phyloP scores from a whole-genome alignment of 2,888 invertebrate species.

The Halictus quadricinctus region DNA sequence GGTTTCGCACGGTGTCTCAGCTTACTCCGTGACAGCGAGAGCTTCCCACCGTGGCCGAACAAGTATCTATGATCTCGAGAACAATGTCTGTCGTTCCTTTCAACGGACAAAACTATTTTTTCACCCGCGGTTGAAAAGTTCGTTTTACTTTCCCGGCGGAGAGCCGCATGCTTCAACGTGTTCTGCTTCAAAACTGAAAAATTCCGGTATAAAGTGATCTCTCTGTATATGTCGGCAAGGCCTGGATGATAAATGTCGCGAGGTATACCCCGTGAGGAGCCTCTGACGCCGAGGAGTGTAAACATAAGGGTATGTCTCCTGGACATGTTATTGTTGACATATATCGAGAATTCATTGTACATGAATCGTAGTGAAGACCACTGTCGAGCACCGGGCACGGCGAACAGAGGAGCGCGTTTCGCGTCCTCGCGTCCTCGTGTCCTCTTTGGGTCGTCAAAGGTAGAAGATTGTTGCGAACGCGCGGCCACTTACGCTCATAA shows the following conservation, averaged over 20 bases:
- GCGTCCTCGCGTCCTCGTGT: slow-evolving; percentile 7
- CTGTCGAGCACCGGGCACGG: not conserved
- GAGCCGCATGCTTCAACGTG: too few species aligned
- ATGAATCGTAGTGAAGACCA: not conserved
- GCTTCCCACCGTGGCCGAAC: not conserved
- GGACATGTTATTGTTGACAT: too few species aligned
- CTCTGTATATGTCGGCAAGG: too few species aligned
- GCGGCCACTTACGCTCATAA: slow-evolving; percentile 58
- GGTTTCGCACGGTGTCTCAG: slow-evolving; percentile 72
- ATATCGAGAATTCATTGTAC: too few species aligned
- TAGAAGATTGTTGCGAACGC: slow-evolving; percentile 48
- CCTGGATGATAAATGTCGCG: too few species aligned
- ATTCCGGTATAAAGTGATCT: not conserved
- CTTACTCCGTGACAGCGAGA: slow-evolving; percentile 57
- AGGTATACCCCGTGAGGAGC: too few species aligned
- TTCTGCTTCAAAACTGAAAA: not conserved
- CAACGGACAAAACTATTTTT: not conserved
- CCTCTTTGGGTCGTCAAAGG: slow-evolving; percentile 33
- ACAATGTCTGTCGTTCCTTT: not conserved
- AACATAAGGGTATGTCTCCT: too few species aligned
- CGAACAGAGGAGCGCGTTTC: slow-evolving; percentile 23
- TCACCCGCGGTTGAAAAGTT: not conserved
- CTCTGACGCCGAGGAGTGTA: too few species aligned
- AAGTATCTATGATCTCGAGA: not conserved
- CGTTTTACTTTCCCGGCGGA: not conserved